Evolutionary conservation across 1,140 invertebrate genomes (phyloP).

Genomic region (Harpegnathos saltator): DNA sequence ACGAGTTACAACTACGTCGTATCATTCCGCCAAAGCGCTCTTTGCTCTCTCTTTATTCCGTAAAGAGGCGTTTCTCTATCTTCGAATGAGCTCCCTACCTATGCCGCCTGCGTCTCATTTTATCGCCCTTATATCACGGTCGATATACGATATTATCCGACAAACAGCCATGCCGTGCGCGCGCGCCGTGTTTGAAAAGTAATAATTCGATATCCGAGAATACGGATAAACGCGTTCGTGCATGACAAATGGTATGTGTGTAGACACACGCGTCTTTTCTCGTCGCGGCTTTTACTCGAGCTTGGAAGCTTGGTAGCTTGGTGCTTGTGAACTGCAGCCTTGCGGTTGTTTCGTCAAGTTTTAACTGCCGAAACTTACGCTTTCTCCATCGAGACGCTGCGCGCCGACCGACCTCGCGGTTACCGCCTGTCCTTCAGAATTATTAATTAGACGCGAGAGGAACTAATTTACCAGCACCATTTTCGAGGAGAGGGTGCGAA

Average conservation of each 20-base stretch:
- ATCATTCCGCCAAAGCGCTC: constrained; percentile 5
- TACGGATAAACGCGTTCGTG: too few species aligned
- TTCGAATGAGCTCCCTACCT: too few species aligned
- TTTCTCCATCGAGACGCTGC: not conserved
- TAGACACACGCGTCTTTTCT: not conserved
- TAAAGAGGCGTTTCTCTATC: constrained; percentile 3
- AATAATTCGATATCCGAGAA: too few species aligned
- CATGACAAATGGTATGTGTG: not conserved
- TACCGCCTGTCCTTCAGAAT: constrained; percentile 16
- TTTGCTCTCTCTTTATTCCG: constrained; percentile 18
- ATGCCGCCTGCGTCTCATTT: not conserved
- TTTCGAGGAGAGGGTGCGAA: not conserved
- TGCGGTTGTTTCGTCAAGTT: constrained; percentile 46
- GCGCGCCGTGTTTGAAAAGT: too few species aligned
- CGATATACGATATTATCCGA: too few species aligned
- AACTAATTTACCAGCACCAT: constrained; percentile 54
- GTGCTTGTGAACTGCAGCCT: too few species aligned
- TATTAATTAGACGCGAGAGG: constrained; percentile 55
- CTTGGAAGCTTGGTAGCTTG: not conserved
- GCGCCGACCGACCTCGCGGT: constrained; percentile 22
- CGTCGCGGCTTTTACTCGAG: not conserved
- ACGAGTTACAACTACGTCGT: constrained; percentile 55
- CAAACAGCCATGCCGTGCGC: too few species aligned
- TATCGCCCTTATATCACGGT: constrained; percentile 27
- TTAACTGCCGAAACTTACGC: constrained; percentile 35